phyloP scores from a whole-genome alignment of 37 sponge, comb jelly and placozoan genomes.

The Halichondria panicea region DNA sequence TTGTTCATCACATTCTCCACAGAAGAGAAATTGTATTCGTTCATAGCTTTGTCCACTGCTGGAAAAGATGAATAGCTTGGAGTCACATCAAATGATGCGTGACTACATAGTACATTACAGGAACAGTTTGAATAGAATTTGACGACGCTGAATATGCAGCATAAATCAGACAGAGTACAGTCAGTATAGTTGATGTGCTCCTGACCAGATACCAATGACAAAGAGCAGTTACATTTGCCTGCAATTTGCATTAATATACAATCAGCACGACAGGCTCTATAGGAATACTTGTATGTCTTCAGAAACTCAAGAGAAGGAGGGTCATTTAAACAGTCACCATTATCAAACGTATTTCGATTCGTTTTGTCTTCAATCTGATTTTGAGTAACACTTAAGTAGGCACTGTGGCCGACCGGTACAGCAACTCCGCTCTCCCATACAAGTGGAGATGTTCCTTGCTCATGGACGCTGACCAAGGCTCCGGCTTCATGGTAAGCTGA shows the following conservation, averaged over 20 bases:
- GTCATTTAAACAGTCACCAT: background rate
- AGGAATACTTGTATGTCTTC: constrained; percentile 5
- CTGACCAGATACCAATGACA: too few species aligned
- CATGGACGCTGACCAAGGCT: constrained; percentile 3
- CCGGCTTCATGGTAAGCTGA: constrained; percentile 18
- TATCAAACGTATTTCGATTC: background rate
- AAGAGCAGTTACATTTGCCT: constrained; percentile 14
- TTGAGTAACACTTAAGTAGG: constrained; percentile 1
- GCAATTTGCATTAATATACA: constrained; percentile 3
- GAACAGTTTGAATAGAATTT: background rate
- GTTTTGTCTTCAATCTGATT: constrained; percentile 1
- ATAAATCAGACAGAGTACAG: constrained; percentile 4
- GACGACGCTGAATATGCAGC: constrained; percentile 7
- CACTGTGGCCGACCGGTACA: constrained; percentile 13
- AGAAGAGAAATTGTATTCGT: constrained; percentile 4
- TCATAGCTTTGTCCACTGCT: background rate
- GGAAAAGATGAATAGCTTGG: constrained; percentile 21
- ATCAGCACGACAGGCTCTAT: constrained; percentile 24
- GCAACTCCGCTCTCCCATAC: background rate
- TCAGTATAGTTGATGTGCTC: too few species aligned
- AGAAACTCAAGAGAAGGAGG: background rate
- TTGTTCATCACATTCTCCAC: constrained; percentile 7
- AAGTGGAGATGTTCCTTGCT: background rate
- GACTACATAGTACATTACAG: constrained; percentile 3
- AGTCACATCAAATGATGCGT: constrained; percentile 4